Evolutionary conservation across 2,888 invertebrate genomes (phyloP).

Genomic region (Apoda limacodes): DNA sequence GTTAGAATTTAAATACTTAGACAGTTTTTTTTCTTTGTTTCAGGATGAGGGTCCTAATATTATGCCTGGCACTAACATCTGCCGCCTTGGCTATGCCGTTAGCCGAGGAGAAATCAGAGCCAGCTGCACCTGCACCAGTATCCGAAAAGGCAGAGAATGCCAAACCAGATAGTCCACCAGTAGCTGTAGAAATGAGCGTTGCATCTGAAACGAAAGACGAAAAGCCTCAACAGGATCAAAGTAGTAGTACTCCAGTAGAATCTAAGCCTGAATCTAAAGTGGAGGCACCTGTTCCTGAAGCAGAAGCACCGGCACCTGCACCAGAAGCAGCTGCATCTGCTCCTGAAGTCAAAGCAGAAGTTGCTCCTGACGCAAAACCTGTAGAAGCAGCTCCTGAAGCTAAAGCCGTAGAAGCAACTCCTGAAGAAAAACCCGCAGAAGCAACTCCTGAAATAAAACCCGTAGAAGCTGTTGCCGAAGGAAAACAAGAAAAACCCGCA

Average conservation of each 20-base stretch:
- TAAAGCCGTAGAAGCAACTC: slow-evolving; percentile 27
- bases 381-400: slow-evolving; percentile 25
- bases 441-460: slow-evolving; percentile 26
- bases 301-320: slow-evolving; percentile 40
- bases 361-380: slow-evolving; percentile 26
- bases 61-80: slow-evolving; percentile 69
- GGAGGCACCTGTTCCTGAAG: slow-evolving; percentile 24
- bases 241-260: no score
- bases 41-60: slow-evolving; percentile 76
- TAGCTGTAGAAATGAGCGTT: background rate
- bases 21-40: slow-evolving; percentile 41
- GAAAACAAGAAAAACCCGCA: slow-evolving; percentile 23
- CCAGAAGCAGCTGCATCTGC: slow-evolving; percentile 25
- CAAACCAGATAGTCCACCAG: background rate
- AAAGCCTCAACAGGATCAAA: no score
- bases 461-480: slow-evolving; percentile 23
- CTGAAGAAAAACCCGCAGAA: slow-evolving; percentile 29
- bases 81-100: slow-evolving; percentile 72
- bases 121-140: slow-evolving; percentile 22
- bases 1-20: no score
- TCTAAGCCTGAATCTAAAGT: slow-evolving; percentile 4
- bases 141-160: slow-evolving; percentile 3
- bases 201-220: no score
- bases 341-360: slow-evolving; percentile 26
- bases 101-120: slow-evolving; percentile 53